Base-by-base conservation (phyloP, 2,113 vertebrate species). In the Sardina pilchardus region DNA sequence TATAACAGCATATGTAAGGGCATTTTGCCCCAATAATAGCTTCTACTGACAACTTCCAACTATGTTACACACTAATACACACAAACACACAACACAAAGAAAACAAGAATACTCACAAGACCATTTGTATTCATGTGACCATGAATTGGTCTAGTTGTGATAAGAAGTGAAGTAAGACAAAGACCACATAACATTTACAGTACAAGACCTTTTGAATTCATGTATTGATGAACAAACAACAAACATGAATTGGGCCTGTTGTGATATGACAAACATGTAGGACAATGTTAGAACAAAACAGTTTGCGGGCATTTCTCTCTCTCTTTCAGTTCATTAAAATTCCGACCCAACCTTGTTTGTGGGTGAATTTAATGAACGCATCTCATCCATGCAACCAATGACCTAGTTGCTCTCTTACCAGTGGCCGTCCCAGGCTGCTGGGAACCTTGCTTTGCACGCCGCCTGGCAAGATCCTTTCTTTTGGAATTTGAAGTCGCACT, bases 361-460 rank as follows among this genome's bases (percentile, higher is more conserved):
- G 2, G 71, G 71, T 36, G 71, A 78, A 78, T 78, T 78, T 78
- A 78, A 78, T 36, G 71, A 78, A 78, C 39, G 34, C 71, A 78
- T 36, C 30, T 34, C 47, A 17, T 24, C 71, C 14, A 47, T 26
- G 7, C 82, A 82, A 16, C 53, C 48, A 59, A 26, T 85, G 30
- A 71, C 4, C 50, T 48, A 4, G 21, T 34, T 24, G 45, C 42
- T 86, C 53, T 89, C 92, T 92, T 86, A 93, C 94, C 93, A 83
- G 84, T 90, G 24, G 89, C 82, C 0, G 56, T 7, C 14, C 94
- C 92, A 71, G 91, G 30, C 42, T 89, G 88, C 14, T 90, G 86
- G 0, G 86, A 89, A 1, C 56, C 83, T 78, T 78, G 71, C 34
- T 12, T 36, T 12, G 71, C 71, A 78, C 26, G 71, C 0, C 34